Base-by-base conservation (phyloP, 2,113 vertebrate species). In the Gambusia affinis region DNA sequence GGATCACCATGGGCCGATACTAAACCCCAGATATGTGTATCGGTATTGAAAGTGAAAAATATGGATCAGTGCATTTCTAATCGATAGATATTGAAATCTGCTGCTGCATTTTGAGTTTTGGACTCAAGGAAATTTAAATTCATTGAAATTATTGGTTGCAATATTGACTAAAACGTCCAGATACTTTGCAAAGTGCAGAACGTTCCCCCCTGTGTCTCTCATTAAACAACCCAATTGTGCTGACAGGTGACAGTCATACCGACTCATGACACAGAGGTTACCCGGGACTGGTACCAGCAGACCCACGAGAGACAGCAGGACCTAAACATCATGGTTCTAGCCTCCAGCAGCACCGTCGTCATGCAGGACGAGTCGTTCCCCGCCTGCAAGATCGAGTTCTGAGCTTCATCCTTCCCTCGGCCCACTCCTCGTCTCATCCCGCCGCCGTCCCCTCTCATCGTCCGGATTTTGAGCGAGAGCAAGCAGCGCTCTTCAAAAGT, bases 361-460 rank as follows among this genome's bases (percentile, higher is more conserved):
- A 99, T 99, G 98, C 98, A 99, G 92, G 97, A 99, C 0, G 98
- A 99, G 90, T 99, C 98, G 74, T 99, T 99, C 88, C 97, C 98
- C 7, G 98, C 98, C 91, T 99, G 98, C 96, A 99, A 99, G 95
- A 99, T 99, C 6, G 97, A 99, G 93, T 99, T 99, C 94, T 99
- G 94, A 97, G 76, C 85, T 89, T 85, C 19, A 33, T 0, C 51
- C 22, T 10, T 24, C 17, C 17, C 28, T 5, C 28, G 30, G 12
- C 22, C 57, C 33, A 4, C 62, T 8, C n/a, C 64, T 4, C 70
- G 39, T 60, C 28, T 61, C 35, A 63, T 67, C 68, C 31, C 22
- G 29, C 39, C 44, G 64, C 35, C 33, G 33, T 31, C 31, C 63
- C 14, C 47, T 75, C 24, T 68, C 17, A 12, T 83, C 80, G 80